Base-by-base conservation (phyloP, 2,113 vertebrate species). In the Oophaga pumilio region DNA sequence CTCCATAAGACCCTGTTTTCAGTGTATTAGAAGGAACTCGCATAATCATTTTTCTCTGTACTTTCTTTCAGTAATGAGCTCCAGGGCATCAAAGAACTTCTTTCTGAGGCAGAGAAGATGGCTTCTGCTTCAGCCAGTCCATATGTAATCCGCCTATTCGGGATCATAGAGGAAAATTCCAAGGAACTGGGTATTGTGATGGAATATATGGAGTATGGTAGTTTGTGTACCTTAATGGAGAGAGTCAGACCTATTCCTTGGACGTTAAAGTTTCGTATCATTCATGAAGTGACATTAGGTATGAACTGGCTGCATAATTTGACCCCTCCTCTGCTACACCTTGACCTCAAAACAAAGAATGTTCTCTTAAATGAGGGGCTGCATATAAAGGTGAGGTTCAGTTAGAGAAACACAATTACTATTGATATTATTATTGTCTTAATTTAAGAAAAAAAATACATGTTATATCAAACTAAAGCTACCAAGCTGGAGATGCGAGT, bases 241-340 rank as follows among this genome's bases (percentile, higher is more conserved):
- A 22, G 0, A 79, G 85, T 82, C 11, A 53, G 14, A 5, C 84
- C 90, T 0, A 90, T 89, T 0, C 94, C 94, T 4, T 96, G 94
- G 94, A 90, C 94, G 0, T 88, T 96, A 43, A 87, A 91, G 73
- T 93, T 94, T 89, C 93, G 94, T 60, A 90, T 96, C 60, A 90
- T 93, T 18, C 89, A 94, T 13, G 91, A 97, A 87, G 89, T 96
- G 53, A 93, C 95, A 18, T 89, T 95, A 56, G 95, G 95, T 5
- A 96, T 97, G 91, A 95, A 95, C 92, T 97, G 95, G 89, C 94
- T 97, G 59, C 95, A 97, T 90, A 90, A 52, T 24, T 89, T 93
- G 62, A 18, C 50, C n/a, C 89, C 82, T 0, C 85, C 4, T 5
- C 90, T 94, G 15, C 85, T 93, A 14, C 93, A 92, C 85, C 71